Percentiles rank a stretch among this genome's conserved stretches.
phyloP scores from a whole-genome alignment of 2,113 vertebrate genomes.

The Macrotus californicus region DNA sequence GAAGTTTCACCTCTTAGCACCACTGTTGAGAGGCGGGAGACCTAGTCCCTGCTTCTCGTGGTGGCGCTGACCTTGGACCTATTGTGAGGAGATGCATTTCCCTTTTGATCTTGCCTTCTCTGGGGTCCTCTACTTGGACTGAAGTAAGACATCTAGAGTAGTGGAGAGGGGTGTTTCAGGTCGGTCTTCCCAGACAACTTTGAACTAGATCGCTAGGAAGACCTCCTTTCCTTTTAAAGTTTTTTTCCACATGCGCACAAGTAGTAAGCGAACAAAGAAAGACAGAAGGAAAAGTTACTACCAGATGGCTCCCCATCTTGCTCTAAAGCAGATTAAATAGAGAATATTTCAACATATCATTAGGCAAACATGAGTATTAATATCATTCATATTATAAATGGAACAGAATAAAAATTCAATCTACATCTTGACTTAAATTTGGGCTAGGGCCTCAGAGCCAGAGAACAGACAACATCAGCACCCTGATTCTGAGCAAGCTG shows the following conservation, averaged over 20 bases:
- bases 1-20: background rate
- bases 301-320: slow-evolving; percentile 60
- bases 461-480: background rate
- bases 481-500: background rate
- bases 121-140: background rate
- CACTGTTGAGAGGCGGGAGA: background rate
- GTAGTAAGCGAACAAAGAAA: slow-evolving; percentile 34
- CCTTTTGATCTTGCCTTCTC: background rate
- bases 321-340: slow-evolving; percentile 47
- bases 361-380: slow-evolving; percentile 38
- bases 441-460: background rate
- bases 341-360: slow-evolving; percentile 9
- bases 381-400: slow-evolving; percentile 31
- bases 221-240: slow-evolving; percentile 7
- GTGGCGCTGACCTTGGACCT: background rate
- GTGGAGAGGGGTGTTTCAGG: background rate
- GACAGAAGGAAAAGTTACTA: slow-evolving; percentile 53
- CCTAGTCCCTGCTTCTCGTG: no score
- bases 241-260: background rate
- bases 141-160: background rate
- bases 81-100: background rate
- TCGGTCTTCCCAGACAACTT: background rate
- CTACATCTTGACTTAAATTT: slow-evolving; percentile 25
- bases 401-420: slow-evolving; percentile 33
- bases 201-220: background rate